Evolutionary conservation across 2,888 invertebrate species (phyloP).

Genomic region (Drosophila meridionalis): DNA sequence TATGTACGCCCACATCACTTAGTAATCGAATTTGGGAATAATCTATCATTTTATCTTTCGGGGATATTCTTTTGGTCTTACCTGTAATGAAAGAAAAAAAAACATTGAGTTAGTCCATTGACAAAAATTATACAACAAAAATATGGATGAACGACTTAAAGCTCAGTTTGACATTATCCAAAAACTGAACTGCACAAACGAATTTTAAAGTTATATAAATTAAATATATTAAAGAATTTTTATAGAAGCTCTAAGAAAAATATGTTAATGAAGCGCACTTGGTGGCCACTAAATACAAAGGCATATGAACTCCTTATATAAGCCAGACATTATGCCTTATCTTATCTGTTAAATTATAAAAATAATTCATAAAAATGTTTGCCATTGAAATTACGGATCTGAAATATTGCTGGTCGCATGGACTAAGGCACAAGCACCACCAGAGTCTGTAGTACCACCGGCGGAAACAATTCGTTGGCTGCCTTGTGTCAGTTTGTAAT

Average conservation of each 20-base stretch:
- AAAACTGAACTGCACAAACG: neutral
- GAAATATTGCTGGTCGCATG: slow-evolving; percentile 4
- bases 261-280: neutral
- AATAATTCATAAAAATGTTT: slow-evolving; percentile 20
- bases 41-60: neutral
- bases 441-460: neutral
- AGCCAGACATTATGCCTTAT: slow-evolving; percentile 7
- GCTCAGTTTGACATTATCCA: neutral
- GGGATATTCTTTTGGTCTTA: neutral
- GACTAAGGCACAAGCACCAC: neutral
- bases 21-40: neutral
- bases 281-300: neutral
- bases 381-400: slow-evolving; percentile 9
- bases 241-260: neutral
- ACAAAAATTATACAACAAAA: neutral
- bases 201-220: neutral
- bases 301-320: neutral
- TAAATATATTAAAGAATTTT: neutral
- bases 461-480: slow-evolving; percentile 20
- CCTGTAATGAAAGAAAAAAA: neutral
- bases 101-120: neutral
- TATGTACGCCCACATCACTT: neutral
- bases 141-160: neutral
- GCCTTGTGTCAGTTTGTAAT: slow-evolving; percentile 51
- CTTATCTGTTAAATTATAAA: slow-evolving; percentile 14